Percentiles rank a stretch among this genome's conserved stretches.
Conservation (phyloP, 1,140 invertebrate genomes). For the Radopholus similis region DNA sequence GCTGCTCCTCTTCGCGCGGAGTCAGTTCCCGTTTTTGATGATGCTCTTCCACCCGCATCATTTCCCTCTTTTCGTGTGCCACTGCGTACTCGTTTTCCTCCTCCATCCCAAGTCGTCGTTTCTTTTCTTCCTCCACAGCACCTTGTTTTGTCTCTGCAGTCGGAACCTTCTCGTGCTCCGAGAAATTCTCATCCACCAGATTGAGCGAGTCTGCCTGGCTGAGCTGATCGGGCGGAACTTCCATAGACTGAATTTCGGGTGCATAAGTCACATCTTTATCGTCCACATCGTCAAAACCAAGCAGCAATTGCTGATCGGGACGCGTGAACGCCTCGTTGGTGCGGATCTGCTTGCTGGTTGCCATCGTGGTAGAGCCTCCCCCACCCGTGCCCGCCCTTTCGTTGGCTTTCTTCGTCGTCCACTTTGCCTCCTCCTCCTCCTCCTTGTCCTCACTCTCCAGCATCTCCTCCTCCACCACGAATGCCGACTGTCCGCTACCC, state of each 20-base stretch:
- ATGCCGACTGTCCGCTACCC: background rate
- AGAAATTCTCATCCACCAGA: slow-evolving; percentile 15
- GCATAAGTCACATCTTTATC: slow-evolving; percentile 51
- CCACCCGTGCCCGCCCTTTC: background rate
- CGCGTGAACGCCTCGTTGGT: slow-evolving; percentile 8
- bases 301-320: slow-evolving; percentile 31
- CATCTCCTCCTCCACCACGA: slow-evolving; percentile 20
- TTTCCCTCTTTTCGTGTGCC: background rate
- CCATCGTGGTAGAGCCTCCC: slow-evolving; percentile 4
- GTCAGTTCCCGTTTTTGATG: background rate
- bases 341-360: slow-evolving; percentile 9
- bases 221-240: slow-evolving; percentile 54
- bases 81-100: background rate
- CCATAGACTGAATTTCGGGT: slow-evolving; percentile 53
- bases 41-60: background rate
- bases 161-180: background rate
- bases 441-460: slow-evolving; percentile 10
- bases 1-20: background rate
- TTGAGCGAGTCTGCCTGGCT: slow-evolving; percentile 47
- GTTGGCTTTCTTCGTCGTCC: background rate
- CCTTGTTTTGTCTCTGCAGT: background rate
- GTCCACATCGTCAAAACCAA: slow-evolving; percentile 48
- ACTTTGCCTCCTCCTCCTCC: background rate
- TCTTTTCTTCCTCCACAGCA: background rate
- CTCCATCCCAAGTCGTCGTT: background rate